A percentile compares a stretch with the other conserved stretches of the same genome.
phyloP scores from a whole-genome alignment of 2,888 invertebrate genomes.

The Trachelus tabidus region DNA sequence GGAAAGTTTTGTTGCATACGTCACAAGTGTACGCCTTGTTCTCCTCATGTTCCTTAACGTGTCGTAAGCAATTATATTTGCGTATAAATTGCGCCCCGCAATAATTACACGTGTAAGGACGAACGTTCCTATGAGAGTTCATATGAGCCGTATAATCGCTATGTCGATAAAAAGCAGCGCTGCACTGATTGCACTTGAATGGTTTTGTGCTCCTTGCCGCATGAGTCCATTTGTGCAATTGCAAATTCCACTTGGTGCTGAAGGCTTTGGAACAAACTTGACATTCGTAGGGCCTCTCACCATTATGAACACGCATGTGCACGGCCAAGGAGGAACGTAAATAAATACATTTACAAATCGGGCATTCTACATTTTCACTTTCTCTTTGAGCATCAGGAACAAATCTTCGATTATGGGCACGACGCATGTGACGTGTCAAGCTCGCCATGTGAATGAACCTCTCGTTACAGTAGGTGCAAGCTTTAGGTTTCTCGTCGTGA shows the following conservation, averaged over 20 bases:
- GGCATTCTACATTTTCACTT: constrained; percentile 80
- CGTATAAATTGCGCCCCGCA: constrained; percentile 90
- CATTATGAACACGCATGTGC: constrained; percentile 82
- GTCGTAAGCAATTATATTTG: constrained; percentile 88
- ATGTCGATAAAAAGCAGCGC: constrained; percentile 85
- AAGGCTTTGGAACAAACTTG: constrained; percentile 86
- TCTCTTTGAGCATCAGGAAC: constrained; percentile 73
- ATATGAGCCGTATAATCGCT: constrained; percentile 85
- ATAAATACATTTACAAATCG: constrained; percentile 82
- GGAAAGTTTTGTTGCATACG: constrained; percentile 85
- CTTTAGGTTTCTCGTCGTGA: constrained; percentile 84
- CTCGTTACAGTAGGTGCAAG: constrained; percentile 87
- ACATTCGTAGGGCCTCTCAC: constrained; percentile 82
- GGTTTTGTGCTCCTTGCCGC: constrained; percentile 85
- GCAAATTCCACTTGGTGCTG: constrained; percentile 91
- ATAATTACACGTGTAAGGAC: constrained; percentile 89
- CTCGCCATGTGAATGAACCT: constrained; percentile 88
- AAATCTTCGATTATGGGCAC: constrained; percentile 82
- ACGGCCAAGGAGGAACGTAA: constrained; percentile 82
- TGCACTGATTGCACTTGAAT: constrained; percentile 85
- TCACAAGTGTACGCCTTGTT: constrained; percentile 82
- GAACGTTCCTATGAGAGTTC: constrained; percentile 85
- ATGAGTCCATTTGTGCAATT: constrained; percentile 91
- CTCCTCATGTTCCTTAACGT: constrained; percentile 86
- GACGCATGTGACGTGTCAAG: constrained; percentile 84